Conservation (phyloP, 2,113 vertebrate genomes). For the Oxyruncus cristatus region DNA sequence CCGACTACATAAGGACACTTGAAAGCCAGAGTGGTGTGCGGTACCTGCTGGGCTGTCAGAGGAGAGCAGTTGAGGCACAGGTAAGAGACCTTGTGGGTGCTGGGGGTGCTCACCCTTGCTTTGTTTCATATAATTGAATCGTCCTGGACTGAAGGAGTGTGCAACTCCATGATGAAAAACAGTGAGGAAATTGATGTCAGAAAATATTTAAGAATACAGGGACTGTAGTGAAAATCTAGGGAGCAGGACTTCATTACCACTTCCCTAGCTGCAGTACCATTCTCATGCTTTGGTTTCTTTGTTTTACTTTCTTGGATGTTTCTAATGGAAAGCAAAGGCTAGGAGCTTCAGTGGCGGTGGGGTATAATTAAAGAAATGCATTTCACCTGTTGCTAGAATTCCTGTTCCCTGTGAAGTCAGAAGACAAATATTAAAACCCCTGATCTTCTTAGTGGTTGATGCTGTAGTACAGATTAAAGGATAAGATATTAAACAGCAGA, state of each 20-base stretch:
- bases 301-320: neutral
- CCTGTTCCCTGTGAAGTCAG: neutral
- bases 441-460: slow-evolving; percentile 32
- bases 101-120: neutral
- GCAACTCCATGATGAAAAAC: neutral
- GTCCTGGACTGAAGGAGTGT: neutral
- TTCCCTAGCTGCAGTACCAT: neutral
- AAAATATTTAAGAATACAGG: neutral
- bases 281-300: neutral
- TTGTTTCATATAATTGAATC: neutral
- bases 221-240: neutral
- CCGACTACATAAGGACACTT: neutral
- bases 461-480: slow-evolving; percentile 30
- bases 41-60: neutral
- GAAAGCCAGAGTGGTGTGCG: neutral
- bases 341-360: neutral
- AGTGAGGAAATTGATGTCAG: neutral
- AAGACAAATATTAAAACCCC: neutral
- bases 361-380: neutral
- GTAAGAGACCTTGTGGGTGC: neutral
- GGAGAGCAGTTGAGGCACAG: neutral
- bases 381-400: slow-evolving; percentile 27
- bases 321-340: neutral
- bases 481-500: slow-evolving; percentile 42
- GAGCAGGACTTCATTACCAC: neutral